phyloP scores from a whole-genome alignment of 2,113 vertebrate genomes.

The Rhabdornis inornatus region DNA sequence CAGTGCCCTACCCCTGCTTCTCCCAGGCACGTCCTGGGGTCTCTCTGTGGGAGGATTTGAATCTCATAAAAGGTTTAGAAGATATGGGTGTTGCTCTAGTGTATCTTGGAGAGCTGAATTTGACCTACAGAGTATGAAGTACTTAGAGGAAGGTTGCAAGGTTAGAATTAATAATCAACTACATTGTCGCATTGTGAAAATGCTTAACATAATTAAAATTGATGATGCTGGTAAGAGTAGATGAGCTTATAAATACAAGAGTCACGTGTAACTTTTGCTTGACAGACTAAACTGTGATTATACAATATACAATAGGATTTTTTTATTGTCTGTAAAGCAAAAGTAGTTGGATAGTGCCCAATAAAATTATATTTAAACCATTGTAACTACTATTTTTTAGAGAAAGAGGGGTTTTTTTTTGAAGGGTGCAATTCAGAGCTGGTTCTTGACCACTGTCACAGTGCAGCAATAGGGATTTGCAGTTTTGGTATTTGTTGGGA shows the following conservation, averaged over 20 bases:
- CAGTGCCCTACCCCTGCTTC: not conserved
- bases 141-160: not conserved
- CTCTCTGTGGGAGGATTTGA: not conserved
- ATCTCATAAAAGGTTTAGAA: not conserved
- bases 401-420: not conserved
- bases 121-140: not conserved
- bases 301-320: not conserved
- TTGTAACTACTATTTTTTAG: not conserved
- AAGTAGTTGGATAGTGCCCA: not conserved
- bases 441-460: not conserved
- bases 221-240: not conserved
- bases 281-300: not conserved
- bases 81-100: not conserved
- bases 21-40: not conserved
- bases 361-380: not conserved
- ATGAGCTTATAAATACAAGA: not conserved
- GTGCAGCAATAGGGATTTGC: not conserved
- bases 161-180: not conserved
- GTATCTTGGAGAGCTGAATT: not conserved
- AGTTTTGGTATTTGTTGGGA: not conserved
- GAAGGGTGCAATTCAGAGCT: not conserved
- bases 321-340: not conserved
- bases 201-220: not conserved
- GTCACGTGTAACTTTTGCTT: fast-evolving
- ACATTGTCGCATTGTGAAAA: not conserved